A percentile compares a stretch with the other conserved stretches of the same genome.
Evolutionary conservation across 2,888 invertebrate species (phyloP).

Genomic region (Pollenia angustigena): DNA sequence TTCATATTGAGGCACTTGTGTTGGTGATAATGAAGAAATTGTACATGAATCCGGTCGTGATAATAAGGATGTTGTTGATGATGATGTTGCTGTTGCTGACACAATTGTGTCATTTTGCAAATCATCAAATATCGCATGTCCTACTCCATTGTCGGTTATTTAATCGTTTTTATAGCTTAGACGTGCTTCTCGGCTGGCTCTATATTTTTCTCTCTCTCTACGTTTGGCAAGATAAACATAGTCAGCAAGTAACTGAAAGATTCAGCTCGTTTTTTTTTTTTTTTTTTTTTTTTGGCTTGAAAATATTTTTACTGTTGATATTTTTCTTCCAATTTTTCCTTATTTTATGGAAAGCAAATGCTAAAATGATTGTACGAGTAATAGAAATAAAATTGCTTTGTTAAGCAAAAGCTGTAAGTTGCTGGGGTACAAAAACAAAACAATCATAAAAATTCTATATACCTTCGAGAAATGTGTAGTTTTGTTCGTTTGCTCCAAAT

Average conservation of each 20-base stretch:
- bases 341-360: background rate
- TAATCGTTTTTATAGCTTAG: conserved; percentile 65
- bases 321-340: background rate
- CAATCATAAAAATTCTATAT: conserved; percentile 10
- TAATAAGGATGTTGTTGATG: background rate
- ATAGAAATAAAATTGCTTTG: conserved; percentile 36
- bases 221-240: too few relatives aligned
- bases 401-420: conserved; percentile 25
- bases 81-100: conserved; percentile 45
- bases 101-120: conserved; percentile 69
- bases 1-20: conserved; percentile 12
- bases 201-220: background rate
- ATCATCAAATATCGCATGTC: conserved; percentile 69
- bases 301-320: background rate
- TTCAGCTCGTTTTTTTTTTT: background rate
- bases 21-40: conserved; percentile 16
- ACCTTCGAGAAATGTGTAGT: conserved; percentile 44
- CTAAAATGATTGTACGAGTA: background rate
- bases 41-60: background rate
- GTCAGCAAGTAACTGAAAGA: too few relatives aligned
- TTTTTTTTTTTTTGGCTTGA: background rate
- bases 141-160: conserved; percentile 60
- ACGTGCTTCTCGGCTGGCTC: conserved; percentile 50
- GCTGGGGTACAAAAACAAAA: background rate
- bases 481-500: background rate